Evolutionary conservation across 2,797 vertebrate species (phyloP).

Genomic region (Myotis vivesi): DNA sequence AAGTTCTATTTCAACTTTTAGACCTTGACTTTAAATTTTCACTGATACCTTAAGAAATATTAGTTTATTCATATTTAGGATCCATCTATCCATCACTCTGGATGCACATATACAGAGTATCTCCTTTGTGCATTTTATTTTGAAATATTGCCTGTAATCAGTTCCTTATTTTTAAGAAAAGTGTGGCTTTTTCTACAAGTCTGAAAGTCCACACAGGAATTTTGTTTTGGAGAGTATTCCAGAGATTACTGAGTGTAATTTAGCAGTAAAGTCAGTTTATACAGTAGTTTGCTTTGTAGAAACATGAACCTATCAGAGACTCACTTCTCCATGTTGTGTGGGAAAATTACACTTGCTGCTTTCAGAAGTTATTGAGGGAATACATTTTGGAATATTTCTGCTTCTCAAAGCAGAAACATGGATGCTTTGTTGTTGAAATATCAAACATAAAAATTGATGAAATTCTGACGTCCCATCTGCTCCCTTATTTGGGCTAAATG

Average conservation of each 20-base stretch:
- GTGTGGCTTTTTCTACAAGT: background rate
- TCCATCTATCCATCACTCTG: background rate
- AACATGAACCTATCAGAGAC: background rate
- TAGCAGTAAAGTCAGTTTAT: background rate
- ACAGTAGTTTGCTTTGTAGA: constrained; percentile 1
- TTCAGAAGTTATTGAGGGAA: constrained; percentile 55
- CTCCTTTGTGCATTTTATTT: background rate
- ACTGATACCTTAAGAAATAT: background rate
- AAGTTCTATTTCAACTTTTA: background rate
- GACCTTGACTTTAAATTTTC: background rate
- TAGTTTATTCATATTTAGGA: background rate
- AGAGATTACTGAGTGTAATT: background rate
- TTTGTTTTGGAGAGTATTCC: background rate
- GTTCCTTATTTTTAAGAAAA: background rate
- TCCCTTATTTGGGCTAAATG: constrained; percentile 21
- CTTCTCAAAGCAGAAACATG: background rate
- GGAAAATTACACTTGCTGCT: constrained; percentile 35
- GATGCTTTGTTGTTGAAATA: constrained; percentile 23
- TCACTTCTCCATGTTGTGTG: background rate
- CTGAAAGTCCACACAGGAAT: background rate
- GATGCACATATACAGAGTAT: background rate
- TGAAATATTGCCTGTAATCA: background rate
- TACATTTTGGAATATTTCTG: constrained; percentile 47
- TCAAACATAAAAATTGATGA: constrained; percentile 55
- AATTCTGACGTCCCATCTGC: background rate